These are phyloP conservation scores for Arctia plantaginis DNA, from an alignment of 2,888 invertebrate species.

Conservation along the genomic window DNA sequence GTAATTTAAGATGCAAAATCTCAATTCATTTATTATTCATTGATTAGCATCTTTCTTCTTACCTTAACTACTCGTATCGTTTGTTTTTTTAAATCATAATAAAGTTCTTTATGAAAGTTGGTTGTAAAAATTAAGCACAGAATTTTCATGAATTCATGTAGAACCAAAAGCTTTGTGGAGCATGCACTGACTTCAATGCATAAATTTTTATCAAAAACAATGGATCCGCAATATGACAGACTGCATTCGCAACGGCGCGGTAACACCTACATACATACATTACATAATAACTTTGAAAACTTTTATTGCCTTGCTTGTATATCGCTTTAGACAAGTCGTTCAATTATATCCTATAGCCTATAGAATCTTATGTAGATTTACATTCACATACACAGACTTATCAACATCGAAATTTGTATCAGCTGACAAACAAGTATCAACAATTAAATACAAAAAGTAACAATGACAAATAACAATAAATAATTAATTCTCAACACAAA, in stretches of 20 bases:
- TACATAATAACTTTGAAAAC: constrained; percentile 12
- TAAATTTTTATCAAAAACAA: constrained; percentile 12
- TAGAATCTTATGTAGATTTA: no score
- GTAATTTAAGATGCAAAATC: background rate
- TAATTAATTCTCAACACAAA: no score
- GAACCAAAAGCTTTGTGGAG: background rate
- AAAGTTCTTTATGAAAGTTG: background rate
- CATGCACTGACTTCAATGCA: background rate
- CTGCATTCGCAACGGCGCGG: background rate
- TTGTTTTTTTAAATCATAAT: background rate
- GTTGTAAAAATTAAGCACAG: background rate
- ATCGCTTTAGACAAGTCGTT: background rate
- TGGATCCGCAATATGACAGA: background rate
- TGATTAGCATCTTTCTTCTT: background rate
- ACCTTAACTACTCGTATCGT: background rate
- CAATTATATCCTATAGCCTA: no score
- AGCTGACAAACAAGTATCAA: no score
- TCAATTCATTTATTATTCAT: background rate
- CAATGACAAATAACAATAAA: no score
- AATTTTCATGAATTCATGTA: background rate
- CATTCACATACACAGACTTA: no score
- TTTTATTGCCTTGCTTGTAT: background rate
- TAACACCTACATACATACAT: constrained; percentile 3
- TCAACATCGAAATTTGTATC: no score
- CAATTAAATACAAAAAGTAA: no score